Conservation (phyloP, 2,113 vertebrate species). For the Carollia perspicillata region DNA sequence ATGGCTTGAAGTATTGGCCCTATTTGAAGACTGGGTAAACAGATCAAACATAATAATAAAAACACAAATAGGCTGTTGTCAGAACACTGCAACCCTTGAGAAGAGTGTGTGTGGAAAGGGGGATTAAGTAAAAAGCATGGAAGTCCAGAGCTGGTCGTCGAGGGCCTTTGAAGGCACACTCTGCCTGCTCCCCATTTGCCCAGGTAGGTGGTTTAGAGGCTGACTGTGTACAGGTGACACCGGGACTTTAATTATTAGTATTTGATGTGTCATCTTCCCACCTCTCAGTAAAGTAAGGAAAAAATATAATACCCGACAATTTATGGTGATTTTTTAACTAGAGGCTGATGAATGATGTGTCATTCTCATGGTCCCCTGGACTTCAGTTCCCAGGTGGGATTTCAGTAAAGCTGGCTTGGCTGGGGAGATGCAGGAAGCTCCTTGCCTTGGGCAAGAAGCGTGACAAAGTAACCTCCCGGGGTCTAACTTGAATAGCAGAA, state of each 20-base stretch:
- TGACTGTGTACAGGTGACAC: not conserved
- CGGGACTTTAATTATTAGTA: not conserved
- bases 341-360: not conserved
- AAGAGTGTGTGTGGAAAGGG: not conserved
- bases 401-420: not conserved
- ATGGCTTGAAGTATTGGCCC: not conserved
- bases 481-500: not conserved
- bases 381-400: not conserved
- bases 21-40: not conserved
- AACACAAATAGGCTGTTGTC: not conserved
- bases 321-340: not conserved
- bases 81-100: not conserved
- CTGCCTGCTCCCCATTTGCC: not conserved
- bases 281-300: not conserved
- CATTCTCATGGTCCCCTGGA: not conserved
- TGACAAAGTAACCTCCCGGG: not conserved
- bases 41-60: not conserved
- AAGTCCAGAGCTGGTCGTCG: not conserved
- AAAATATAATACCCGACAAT: not conserved
- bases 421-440: not conserved
- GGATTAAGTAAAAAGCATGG: not conserved
- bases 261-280: not conserved
- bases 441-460: not conserved
- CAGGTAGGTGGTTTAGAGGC: not conserved
- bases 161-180: not conserved